Base-by-base conservation (phyloP, 2,888 invertebrate genomes). In the Pollenia labialis region DNA sequence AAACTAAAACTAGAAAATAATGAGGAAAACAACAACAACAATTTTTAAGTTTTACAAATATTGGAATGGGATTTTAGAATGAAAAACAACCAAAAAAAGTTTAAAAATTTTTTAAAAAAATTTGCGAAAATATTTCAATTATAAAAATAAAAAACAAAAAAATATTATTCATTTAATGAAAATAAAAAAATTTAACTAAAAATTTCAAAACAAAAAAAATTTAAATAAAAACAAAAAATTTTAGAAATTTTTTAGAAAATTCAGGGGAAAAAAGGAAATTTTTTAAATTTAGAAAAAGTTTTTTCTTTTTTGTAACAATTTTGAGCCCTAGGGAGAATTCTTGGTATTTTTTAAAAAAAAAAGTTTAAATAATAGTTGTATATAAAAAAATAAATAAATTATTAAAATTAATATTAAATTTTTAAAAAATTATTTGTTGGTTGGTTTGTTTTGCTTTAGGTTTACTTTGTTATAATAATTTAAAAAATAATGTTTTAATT, bases 251-350 rank as follows among this genome's bases (percentile, higher is more conserved):
- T 66, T 72, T 46, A 9, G 46, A 71, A 66, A 50, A 64, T 42
- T 50, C 52, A 52, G 89, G 80, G 85, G 81, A 48, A 44, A 18
- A 64, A 79, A 77, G 44, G 44, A 48, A 79, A 58, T 64, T 42
- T 64, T 80, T 72, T 14, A n/a, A 71, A 76, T 71, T 64, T 72
- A 52, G 50, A 2, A 44, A 69, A 87, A 87, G 76, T 68, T 60
- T 82, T 48, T 81, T 79, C 64, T 44, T 81, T 62, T 75, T 72
- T 81, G 66, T 82, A 87, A 86, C 60, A 69, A 82, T 89, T 90
- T 91, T 91, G 92, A 89, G 91, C 90, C 90, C 91, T 91, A 89
- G 89, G 91, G 91, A 91, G 91, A 92, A 91, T 91, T 91, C 91
- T 92, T 91, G 90, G 91, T 91, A 68, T 75, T 58, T 72, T 56